Conservation (phyloP, 2,888 invertebrate species). For the Lacanobia oleracea region DNA sequence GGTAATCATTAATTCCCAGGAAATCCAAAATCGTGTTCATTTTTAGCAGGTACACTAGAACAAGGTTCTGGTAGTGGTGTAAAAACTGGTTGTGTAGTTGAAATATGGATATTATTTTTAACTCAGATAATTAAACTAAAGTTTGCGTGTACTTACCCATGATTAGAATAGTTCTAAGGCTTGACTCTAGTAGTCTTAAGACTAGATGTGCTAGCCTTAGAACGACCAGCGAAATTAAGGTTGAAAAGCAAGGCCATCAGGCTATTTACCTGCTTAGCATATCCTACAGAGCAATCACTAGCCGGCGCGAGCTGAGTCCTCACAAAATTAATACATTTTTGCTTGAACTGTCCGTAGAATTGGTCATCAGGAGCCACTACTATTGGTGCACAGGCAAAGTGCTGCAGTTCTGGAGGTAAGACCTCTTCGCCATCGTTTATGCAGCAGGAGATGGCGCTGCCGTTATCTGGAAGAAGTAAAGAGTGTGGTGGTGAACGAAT, state of each 20-base stretch:
- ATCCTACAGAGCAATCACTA: conserved; percentile 92
- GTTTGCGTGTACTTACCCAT: too few species aligned
- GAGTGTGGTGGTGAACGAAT: not conserved
- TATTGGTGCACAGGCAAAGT: conserved; percentile 93
- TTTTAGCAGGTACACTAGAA: too few species aligned
- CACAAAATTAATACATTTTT: conserved; percentile 94
- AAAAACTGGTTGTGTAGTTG: too few species aligned
- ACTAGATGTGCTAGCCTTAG: too few species aligned
- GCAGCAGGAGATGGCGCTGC: conserved; percentile 94
- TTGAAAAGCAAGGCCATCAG: too few species aligned
- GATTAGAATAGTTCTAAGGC: too few species aligned
- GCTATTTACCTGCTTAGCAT: conserved; percentile 91
- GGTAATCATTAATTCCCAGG: too few species aligned
- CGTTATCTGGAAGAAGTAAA: conserved; percentile 89
- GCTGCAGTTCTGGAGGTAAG: conserved; percentile 89
- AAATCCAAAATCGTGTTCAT: too few species aligned
- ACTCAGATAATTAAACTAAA: too few species aligned
- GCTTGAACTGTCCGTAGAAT: conserved; percentile 90
- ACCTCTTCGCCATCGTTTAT: conserved; percentile 89
- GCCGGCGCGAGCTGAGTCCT: conserved; percentile 92
- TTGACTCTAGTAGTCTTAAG: too few species aligned
- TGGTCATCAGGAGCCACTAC: conserved; percentile 90
- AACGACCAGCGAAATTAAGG: not conserved
- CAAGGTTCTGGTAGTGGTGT: too few species aligned
- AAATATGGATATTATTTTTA: too few species aligned